Conservation (phyloP, 2,797 vertebrate species). For the Podarcis siculus region DNA sequence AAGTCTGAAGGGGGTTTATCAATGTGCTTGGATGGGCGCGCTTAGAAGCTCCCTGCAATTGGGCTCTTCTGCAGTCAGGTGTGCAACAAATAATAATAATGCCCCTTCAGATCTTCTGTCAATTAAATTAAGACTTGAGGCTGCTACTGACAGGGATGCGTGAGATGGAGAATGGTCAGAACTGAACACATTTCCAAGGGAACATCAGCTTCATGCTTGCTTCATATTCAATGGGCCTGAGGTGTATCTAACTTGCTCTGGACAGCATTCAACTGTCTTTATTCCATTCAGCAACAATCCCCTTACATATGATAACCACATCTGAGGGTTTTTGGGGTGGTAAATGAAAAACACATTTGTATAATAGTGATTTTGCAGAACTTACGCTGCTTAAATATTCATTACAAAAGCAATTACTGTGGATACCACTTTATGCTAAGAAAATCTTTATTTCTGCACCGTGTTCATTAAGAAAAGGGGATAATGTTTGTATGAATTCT, state of each 20-base stretch:
- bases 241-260: background rate
- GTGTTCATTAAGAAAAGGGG: conserved; percentile 35
- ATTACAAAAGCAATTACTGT: conserved; percentile 54
- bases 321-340: conserved; percentile 13
- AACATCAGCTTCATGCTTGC: background rate
- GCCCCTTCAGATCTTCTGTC: too few relatives aligned
- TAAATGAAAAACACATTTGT: conserved; percentile 56
- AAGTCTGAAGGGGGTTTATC: too few relatives aligned
- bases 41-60: too few relatives aligned
- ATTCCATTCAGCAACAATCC: background rate
- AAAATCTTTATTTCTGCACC: conserved; percentile 51
- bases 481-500: conserved; percentile 44
- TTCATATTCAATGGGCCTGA: background rate
- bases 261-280: background rate
- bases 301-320: conserved; percentile 20
- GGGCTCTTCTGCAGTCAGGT: too few relatives aligned
- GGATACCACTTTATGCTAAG: conserved; percentile 42
- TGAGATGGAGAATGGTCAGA: background rate
- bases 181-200: background rate
- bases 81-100: too few relatives aligned
- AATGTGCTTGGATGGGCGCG: too few relatives aligned
- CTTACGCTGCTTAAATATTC: conserved; percentile 58
- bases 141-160: too few relatives aligned
- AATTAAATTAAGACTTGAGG: too few relatives aligned
- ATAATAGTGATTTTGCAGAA: conserved; percentile 54